Evolutionary conservation across 2,888 invertebrate species (phyloP), one percentile per base, ranked within the genome.

Genomic region (Limenitis camilla): DNA sequence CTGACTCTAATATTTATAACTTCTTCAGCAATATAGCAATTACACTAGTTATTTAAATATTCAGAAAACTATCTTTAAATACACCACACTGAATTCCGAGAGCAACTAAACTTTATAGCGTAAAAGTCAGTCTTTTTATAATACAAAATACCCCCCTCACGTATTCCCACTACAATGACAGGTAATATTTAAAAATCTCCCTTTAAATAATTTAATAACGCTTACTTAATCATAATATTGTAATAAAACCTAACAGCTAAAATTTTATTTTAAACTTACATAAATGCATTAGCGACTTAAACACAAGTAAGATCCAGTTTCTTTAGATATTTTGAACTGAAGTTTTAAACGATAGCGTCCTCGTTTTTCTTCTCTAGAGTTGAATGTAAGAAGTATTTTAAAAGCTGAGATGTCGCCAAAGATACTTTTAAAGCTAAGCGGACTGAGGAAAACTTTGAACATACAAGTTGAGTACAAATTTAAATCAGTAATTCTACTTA

Each of bases 321-420:
- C 44, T 30, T 52, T 50, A 52, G 44, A 50, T 35, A 43, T 52
- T 52, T 48, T 41, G 10, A 54, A 52, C 40, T 43, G 40, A 52
- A 47, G 47, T 52, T 52, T 54, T 50, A 55, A 52, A 47, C 52
- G 50, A 52, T 49, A 32, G 48, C 28, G 27, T 46, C 29, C 49
- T 53, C 44, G 47, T 50, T 58, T 58, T 55, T 53, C 42, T 49
- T 55, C 48, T 35, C 44, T 49, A 36, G 43, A 55, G 53, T 53
- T 49, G 48, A 55, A 53, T 51, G 50, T 53, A 58, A 44, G 31
- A 58, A 52, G 44, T 55, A 38, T 48, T 58, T 53, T 58, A 55
- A 58, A 53, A 58, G 50, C 58, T 48, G 53, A 48, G 51, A 55
- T 48, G 58, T 52, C 58, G 52, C 51, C 48, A 48, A 53, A 56